These are phyloP conservation scores for Cataglyphis livida DNA, from an alignment of 2,888 invertebrate genomes.

Conservation along the genomic window DNA sequence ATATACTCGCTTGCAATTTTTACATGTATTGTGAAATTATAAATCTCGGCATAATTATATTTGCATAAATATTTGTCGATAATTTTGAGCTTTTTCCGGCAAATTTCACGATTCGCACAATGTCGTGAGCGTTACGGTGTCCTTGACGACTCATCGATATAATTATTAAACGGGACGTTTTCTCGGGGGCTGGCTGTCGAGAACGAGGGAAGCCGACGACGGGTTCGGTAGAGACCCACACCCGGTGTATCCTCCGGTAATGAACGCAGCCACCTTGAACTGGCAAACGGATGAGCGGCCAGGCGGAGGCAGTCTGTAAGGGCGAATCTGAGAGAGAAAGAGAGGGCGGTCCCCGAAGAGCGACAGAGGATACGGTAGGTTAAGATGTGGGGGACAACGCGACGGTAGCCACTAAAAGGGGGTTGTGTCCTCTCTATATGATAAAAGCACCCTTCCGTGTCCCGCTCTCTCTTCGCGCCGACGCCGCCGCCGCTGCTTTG, in stretches of 20 bases:
- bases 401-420: constrained; percentile 81
- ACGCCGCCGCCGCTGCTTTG: constrained; percentile 60
- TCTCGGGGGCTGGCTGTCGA: constrained; percentile 7
- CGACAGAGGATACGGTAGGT: constrained; percentile 39
- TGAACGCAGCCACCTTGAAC: constrained; percentile 85
- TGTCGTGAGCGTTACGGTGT: not conserved
- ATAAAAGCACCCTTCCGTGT: constrained; percentile 82
- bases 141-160: constrained; percentile 44
- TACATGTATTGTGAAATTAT: not conserved
- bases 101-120: constrained; percentile 27
- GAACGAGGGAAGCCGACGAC: constrained; percentile 28
- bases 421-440: constrained; percentile 79
- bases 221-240: constrained; percentile 53
- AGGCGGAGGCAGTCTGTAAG: constrained; percentile 73
- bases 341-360: constrained; percentile 45
- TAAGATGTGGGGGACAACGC: constrained; percentile 58
- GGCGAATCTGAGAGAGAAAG: constrained; percentile 61
- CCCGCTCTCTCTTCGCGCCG: constrained; percentile 66
- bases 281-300: constrained; percentile 83
- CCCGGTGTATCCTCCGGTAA: constrained; percentile 76
- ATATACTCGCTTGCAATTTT: not conserved
- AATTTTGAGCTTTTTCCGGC: not conserved
- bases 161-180: constrained; percentile 52
- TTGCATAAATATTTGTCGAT: not conserved
- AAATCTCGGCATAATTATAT: not conserved